These are phyloP conservation scores for Lucinisca nassula DNA, from an alignment of 2,888 invertebrate genomes.

Conservation along the genomic window DNA sequence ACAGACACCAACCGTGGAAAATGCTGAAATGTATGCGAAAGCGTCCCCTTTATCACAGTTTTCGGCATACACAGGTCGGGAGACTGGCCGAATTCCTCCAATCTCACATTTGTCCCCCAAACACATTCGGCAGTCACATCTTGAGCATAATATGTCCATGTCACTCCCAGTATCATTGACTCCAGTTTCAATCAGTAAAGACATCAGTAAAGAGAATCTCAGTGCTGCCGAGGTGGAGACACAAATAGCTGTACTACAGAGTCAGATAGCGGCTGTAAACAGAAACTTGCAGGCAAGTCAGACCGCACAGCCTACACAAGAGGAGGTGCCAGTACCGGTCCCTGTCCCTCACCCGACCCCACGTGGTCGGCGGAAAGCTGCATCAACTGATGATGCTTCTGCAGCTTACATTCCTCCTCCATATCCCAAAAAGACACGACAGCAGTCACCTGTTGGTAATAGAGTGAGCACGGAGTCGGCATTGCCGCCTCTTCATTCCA, in stretches of 20 bases:
- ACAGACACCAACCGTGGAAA: conserved; percentile 52
- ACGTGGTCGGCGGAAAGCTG: conserved; percentile 53
- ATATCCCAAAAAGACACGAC: conserved; percentile 67
- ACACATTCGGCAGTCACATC: conserved; percentile 68
- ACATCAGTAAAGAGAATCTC: conserved; percentile 61
- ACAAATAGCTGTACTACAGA: conserved; percentile 66
- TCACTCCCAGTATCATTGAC: conserved; percentile 64
- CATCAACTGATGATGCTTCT: conserved; percentile 45
- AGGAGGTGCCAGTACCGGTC: conserved; percentile 15
- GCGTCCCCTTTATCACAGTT: conserved; percentile 55
- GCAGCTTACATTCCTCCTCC: conserved; percentile 59
- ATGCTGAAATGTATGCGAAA: conserved; percentile 60
- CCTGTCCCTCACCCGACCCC: conserved; percentile 11
- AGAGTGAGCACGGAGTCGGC: conserved; percentile 36
- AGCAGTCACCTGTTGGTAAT: conserved; percentile 63
- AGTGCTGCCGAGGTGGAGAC: conserved; percentile 66
- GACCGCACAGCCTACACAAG: conserved; percentile 44
- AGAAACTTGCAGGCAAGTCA: conserved; percentile 53
- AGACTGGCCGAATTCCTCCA: conserved; percentile 63
- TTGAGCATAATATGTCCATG: conserved; percentile 65
- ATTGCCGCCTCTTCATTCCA: conserved; percentile 64
- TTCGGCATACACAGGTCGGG: conserved; percentile 34
- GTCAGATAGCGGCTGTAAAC: conserved; percentile 69
- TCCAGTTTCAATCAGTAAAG: conserved; percentile 26
- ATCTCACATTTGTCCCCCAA: conserved; percentile 70